Conservation (phyloP, 1,140 invertebrate species). For the Caenorhabditis remanei region DNA sequence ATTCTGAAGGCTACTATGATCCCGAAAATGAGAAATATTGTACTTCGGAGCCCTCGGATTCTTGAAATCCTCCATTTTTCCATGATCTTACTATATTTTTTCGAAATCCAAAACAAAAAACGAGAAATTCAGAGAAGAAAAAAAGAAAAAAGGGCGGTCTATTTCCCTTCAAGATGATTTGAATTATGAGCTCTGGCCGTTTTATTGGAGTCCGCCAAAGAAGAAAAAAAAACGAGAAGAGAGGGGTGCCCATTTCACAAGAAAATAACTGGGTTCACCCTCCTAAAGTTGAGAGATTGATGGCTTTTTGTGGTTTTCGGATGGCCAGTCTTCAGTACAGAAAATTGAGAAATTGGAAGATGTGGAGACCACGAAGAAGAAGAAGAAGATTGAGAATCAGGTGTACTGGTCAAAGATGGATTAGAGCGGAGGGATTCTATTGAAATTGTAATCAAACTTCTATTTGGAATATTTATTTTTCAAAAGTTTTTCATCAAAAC, state of each 20-base stretch:
- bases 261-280: conserved; percentile 44
- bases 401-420: not conserved
- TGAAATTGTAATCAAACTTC: conserved; percentile 29
- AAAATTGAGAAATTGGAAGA: not conserved
- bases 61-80: not conserved
- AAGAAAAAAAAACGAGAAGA: not conserved
- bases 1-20: too few relatives aligned
- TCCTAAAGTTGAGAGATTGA: conserved; percentile 50
- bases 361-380: not conserved
- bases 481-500: not conserved
- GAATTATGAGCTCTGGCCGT: conserved; percentile 49
- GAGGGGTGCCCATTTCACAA: not conserved
- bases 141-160: not conserved
- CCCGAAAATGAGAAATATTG: too few relatives aligned
- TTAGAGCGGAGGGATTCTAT: not conserved
- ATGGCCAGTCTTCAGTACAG: not conserved
- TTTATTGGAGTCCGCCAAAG: conserved; percentile 35
- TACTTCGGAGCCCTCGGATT: not conserved
- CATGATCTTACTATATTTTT: not conserved
- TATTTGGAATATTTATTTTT: not conserved
- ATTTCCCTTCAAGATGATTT: conserved; percentile 52
- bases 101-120: not conserved
- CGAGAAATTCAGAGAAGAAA: conserved; percentile 2
- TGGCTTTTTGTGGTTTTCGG: conserved; percentile 33
- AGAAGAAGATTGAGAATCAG: not conserved